phyloP scores from a whole-genome alignment of 2,888 invertebrate species.

The Chymomyza fuscimana region DNA sequence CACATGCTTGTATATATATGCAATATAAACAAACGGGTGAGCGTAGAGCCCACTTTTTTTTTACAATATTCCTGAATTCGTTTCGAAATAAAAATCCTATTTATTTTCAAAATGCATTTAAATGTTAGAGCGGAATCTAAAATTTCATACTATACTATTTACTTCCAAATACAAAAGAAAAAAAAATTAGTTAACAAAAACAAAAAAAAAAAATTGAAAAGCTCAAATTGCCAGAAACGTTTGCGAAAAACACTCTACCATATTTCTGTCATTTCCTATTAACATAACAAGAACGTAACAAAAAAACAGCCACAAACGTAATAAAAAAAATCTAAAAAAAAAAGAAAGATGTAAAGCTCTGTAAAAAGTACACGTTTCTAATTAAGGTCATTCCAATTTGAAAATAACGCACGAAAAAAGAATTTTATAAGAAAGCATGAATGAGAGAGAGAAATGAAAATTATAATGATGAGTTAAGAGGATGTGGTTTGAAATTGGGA shows the following conservation, averaged over 20 bases:
- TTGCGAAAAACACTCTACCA: constrained; percentile 46
- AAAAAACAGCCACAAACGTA: constrained; percentile 2
- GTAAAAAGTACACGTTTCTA: constrained; percentile 71
- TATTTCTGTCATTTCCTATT: constrained; percentile 65
- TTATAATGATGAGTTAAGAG: constrained; percentile 22
- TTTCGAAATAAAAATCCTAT: constrained; percentile 62
- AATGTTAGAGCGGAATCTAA: constrained; percentile 62
- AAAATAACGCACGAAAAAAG: constrained; percentile 58
- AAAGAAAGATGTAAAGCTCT: constrained; percentile 34
- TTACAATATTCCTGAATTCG: constrained; percentile 65
- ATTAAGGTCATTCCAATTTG: constrained; percentile 73
- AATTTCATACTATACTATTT: constrained; percentile 73
- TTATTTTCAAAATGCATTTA: constrained; percentile 75
- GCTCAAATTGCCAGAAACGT: constrained; percentile 70
- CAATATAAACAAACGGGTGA: constrained; percentile 23
- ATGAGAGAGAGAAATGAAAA: constrained; percentile 29
- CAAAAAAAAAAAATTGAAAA: constrained; percentile 36
- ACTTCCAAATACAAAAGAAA: constrained; percentile 54
- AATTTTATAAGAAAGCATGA: constrained; percentile 28
- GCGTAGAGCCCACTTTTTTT: constrained; percentile 60
- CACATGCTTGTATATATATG: constrained; percentile 15
- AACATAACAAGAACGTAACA: constrained; percentile 40
- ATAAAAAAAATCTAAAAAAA: constrained; percentile 37
- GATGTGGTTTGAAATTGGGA: neutral
- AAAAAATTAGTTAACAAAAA: constrained; percentile 5